A percentile compares a stretch with the other conserved stretches of the same genome.
These are phyloP conservation scores for Lordiphosa stackelbergi DNA, from an alignment of 1,140 invertebrate species.

Conservation along the genomic window DNA sequence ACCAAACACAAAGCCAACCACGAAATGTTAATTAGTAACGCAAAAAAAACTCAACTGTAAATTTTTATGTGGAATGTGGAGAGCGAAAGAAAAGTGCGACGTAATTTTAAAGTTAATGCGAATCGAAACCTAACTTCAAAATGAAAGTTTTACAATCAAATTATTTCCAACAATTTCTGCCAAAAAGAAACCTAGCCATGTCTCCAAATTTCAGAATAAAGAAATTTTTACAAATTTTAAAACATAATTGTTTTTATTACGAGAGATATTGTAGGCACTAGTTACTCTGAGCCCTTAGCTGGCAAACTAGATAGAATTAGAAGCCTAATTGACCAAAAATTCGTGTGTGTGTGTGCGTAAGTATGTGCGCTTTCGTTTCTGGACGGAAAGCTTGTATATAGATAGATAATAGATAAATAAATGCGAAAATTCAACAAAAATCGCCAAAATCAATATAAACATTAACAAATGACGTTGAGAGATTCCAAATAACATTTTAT, in stretches of 20 bases:
- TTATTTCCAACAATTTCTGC: too few species aligned
- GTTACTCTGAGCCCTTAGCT: neutral
- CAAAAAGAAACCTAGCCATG: too few species aligned
- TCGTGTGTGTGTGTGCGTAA: neutral
- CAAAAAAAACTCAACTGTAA: neutral
- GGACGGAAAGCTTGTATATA: neutral
- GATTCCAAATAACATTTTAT: constrained; percentile 31
- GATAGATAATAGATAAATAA: constrained; percentile 15
- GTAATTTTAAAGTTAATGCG: too few species aligned
- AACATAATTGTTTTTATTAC: constrained; percentile 10
- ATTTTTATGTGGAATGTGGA: neutral
- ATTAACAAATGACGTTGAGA: constrained; percentile 9
- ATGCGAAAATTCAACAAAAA: constrained; percentile 23
- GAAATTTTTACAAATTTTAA: too few species aligned
- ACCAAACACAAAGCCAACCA: neutral
- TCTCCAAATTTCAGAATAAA: too few species aligned
- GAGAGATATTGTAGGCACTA: constrained; percentile 26
- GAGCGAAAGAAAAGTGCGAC: too few species aligned
- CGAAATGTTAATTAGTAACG: too few species aligned
- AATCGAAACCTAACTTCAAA: too few species aligned
- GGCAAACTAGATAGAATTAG: neutral
- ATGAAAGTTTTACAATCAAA: too few species aligned
- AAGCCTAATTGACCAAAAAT: neutral
- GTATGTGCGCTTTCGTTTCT: constrained; percentile 1
- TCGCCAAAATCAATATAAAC: constrained; percentile 7